A percentile compares a stretch with the other conserved stretches of the same genome.
Conservation (phyloP, 1,140 invertebrate species). For the Planococcus citri region DNA sequence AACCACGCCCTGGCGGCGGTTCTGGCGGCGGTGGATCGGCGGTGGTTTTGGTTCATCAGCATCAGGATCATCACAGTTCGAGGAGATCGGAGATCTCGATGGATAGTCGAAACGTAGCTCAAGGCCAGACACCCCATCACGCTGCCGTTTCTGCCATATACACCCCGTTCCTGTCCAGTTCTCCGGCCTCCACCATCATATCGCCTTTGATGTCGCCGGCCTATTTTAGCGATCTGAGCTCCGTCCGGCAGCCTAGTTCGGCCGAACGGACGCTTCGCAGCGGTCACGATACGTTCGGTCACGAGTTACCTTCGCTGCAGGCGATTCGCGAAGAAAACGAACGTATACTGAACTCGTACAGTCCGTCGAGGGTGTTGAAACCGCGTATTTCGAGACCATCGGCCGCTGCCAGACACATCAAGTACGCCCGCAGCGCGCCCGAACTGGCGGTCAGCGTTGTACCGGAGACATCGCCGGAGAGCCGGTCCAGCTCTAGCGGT, state of each 20-base stretch:
- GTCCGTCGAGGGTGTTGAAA: not conserved
- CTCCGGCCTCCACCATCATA: constrained; percentile 43
- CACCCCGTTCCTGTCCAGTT: constrained; percentile 50
- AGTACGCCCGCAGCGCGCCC: constrained; percentile 49
- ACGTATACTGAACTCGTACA: constrained; percentile 25
- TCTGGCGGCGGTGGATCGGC: constrained; percentile 39
- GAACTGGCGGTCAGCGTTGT: constrained; percentile 35
- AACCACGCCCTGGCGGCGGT: constrained; percentile 39
- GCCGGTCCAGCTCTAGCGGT: constrained; percentile 71
- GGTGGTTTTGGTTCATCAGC: constrained; percentile 46
- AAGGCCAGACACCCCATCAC: constrained; percentile 35
- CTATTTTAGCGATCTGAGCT: constrained; percentile 71
- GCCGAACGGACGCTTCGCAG: constrained; percentile 56
- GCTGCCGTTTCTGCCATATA: constrained; percentile 30
- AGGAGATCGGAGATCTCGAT: constrained; percentile 44
- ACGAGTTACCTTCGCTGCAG: constrained; percentile 56
- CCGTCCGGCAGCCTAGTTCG: constrained; percentile 65
- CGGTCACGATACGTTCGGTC: constrained; percentile 52
- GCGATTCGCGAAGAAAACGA: constrained; percentile 56
- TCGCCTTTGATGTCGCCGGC: constrained; percentile 46
- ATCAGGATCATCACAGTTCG: constrained; percentile 39
- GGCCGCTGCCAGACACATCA: constrained; percentile 45
- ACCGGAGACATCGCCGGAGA: constrained; percentile 65
- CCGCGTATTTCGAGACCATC: constrained; percentile 31
- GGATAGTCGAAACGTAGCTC: constrained; percentile 33